A percentile compares a stretch with the other conserved stretches of the same genome.
Evolutionary conservation across 2,113 vertebrate genomes (phyloP).

Genomic region (Oriolus oriolus): DNA sequence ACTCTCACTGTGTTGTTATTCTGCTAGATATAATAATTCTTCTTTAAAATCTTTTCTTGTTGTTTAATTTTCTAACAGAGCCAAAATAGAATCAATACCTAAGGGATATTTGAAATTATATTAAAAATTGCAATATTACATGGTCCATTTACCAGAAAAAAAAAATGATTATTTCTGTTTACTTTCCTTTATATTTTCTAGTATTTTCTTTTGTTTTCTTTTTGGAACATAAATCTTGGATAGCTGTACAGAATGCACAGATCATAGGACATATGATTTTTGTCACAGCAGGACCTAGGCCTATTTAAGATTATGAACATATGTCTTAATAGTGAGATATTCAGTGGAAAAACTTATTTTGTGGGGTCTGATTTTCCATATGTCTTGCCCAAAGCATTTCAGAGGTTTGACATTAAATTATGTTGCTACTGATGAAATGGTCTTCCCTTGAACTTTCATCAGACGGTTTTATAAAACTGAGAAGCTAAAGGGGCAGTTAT

Average conservation of each 20-base stretch:
- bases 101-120: neutral
- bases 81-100: neutral
- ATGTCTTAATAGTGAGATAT: neutral
- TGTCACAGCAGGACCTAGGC: neutral
- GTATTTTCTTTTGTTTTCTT: neutral
- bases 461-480: neutral
- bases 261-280: neutral
- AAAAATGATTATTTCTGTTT: neutral
- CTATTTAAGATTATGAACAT: neutral
- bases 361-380: neutral
- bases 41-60: slow-evolving; percentile 14
- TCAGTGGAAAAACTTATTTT: neutral
- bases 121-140: neutral
- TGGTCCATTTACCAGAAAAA: neutral
- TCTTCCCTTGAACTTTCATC: neutral
- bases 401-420: neutral
- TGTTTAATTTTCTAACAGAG: neutral
- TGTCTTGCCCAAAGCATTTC: neutral
- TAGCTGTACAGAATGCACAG: neutral
- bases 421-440: neutral
- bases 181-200: neutral
- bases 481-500: neutral
- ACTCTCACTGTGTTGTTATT: neutral
- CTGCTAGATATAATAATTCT: slow-evolving; percentile 1
- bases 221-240: neutral